Base-by-base conservation (phyloP, 2,797 vertebrate species). In the Sebastes nivosus region DNA sequence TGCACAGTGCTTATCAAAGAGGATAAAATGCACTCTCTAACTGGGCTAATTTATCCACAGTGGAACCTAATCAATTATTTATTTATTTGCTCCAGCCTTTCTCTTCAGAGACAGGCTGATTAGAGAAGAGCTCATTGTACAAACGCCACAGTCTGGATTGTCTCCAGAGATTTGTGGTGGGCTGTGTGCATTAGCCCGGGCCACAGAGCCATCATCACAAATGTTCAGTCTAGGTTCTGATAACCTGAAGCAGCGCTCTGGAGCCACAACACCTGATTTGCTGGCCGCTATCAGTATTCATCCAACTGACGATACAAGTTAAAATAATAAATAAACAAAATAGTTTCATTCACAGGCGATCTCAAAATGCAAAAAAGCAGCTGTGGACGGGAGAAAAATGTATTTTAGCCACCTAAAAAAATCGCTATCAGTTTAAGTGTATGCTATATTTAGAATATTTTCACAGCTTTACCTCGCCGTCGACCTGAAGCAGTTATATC, bases 1-100 rank as follows among this genome's bases (percentile, higher is more conserved):
- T 72, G 54, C 57, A 67, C 70, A 77, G 46, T 0, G 52, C 65
- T 70, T 73, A 71, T 85, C 80, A 74, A 34, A 86, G 71, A 58
- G 79, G 46, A 78, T 72, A 60, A 87, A 86, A 82, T 65, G 80
- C 63, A 76, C 84, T 82, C 65, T 81, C 75, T 75, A 86, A 85
- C 80, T 74, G 81, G 83, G 71, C 84, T 87, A 76, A 82, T 90
- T 87, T 87, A 86, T 87, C 77, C 50, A 78, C 82, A 86, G 68
- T 84, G 75, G 89, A 86, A 87, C 78, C 60, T 70, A 8, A 86
- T 93, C 67, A 91, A 91, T 91, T 83, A 93, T 93, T 92, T 68
- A 93, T 90, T 58, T 75, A 79, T 88, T 84, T 84, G 82, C 81
- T 85, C 68, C 84, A 90, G 83, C 59, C 57, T 76, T 82, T 70